phyloP scores from a whole-genome alignment of 2,113 vertebrate genomes.

The Menura novaehollandiae region DNA sequence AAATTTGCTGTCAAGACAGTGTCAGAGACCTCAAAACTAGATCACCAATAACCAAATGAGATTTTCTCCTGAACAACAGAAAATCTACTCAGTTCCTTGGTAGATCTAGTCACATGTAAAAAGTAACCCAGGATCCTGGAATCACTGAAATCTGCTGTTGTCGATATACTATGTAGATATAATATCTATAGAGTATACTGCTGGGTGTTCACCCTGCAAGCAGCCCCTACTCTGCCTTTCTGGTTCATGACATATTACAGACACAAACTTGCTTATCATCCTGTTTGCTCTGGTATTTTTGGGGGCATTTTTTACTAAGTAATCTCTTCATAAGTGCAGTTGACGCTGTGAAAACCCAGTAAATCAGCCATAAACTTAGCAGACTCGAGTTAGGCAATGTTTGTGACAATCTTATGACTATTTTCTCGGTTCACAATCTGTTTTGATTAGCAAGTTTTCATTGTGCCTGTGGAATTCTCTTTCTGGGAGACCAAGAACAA shows the following conservation, averaged over 20 bases:
- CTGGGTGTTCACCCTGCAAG: neutral
- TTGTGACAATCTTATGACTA: neutral
- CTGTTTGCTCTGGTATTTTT: neutral
- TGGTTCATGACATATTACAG: neutral
- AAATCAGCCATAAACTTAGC: neutral
- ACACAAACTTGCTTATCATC: neutral
- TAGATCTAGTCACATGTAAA: neutral
- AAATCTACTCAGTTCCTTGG: neutral
- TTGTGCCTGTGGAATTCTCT: neutral
- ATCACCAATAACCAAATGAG: neutral
- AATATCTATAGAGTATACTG: neutral
- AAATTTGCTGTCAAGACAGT: neutral
- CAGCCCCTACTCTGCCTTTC: neutral
- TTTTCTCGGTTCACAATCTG: neutral
- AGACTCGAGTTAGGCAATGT: neutral
- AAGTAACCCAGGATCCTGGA: neutral
- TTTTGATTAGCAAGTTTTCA: neutral
- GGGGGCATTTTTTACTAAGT: neutral
- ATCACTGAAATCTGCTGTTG: neutral
- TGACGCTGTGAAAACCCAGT: neutral
- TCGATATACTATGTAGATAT: neutral
- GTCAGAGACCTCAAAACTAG: neutral
- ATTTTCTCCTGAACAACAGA: neutral
- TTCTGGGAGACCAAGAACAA: neutral
- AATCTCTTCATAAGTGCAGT: neutral